Percentiles rank a stretch among this genome's conserved stretches.
Conservation (phyloP, 2,888 invertebrate species). For the Apodemia zela region DNA sequence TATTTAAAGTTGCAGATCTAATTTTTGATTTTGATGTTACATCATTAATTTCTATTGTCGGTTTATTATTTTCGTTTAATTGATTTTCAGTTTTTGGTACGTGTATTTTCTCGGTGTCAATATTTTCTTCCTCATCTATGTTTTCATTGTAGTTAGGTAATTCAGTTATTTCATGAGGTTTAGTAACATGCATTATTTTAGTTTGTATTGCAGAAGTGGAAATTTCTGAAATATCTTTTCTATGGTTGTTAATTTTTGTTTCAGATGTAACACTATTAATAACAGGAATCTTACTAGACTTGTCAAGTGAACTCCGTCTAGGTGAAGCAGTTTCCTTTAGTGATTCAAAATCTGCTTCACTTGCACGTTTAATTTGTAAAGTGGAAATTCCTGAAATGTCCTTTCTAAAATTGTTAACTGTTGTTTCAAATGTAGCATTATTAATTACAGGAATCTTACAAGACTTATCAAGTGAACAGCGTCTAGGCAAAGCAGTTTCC, state of each 20-base stretch:
- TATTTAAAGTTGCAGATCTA: not conserved
- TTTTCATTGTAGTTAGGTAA: not conserved
- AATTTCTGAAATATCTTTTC: no score
- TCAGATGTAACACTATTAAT: no score
- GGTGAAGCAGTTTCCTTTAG: no score
- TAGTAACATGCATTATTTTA: conserved; percentile 28
- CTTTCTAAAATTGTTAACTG: not conserved
- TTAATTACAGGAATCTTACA: conserved; percentile 20
- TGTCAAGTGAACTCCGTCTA: no score
- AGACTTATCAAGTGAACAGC: conserved; percentile 30
- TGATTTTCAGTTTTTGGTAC: not conserved
- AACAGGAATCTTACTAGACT: no score
- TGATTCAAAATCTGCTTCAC: no score
- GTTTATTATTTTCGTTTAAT: not conserved
- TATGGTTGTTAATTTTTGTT: no score
- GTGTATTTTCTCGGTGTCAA: no score
- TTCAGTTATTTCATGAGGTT: not conserved
- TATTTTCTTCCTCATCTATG: no score
- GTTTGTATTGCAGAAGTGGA: conserved; percentile 28
- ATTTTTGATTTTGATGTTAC: not conserved
- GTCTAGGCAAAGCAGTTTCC: not conserved
- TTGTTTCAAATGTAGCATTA: not conserved
- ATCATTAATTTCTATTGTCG: not conserved
- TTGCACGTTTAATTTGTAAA: no score
- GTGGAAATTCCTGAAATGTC: not conserved